Conservation (phyloP, 2,113 vertebrate species). For the Sardina pilchardus region DNA sequence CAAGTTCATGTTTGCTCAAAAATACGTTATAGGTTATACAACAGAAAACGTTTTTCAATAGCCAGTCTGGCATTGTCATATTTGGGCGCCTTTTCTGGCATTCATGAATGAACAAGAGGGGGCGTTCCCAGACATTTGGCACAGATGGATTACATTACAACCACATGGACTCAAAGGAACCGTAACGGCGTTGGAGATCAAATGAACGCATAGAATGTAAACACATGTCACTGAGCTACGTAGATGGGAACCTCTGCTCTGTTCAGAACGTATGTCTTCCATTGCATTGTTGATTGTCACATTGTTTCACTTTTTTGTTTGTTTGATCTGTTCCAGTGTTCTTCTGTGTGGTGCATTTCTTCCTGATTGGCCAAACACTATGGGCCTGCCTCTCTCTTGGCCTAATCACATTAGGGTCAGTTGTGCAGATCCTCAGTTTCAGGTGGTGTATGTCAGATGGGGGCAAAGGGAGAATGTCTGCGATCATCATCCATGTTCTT, state of each 20-base stretch:
- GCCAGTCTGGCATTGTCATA: background rate
- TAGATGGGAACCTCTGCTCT: background rate
- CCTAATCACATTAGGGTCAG: conserved; percentile 68
- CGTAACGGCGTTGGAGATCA: background rate
- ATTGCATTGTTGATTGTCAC: background rate
- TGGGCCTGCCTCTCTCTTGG: conserved; percentile 72
- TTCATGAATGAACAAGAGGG: conserved; percentile 26
- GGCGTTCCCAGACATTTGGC: conserved; percentile 26
- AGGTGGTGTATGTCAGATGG: conserved; percentile 78
- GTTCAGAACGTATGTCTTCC: background rate
- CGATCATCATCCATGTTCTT: conserved; percentile 75
- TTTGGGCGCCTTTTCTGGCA: conserved; percentile 40
- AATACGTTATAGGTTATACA: background rate
- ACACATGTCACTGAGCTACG: background rate
- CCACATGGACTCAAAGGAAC: background rate
- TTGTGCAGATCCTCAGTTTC: conserved; percentile 78
- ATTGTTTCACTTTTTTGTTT: background rate
- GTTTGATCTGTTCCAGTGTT: conserved; percentile 67
- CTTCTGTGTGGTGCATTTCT: conserved; percentile 70
- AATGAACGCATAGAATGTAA: background rate
- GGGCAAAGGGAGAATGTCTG: conserved; percentile 44
- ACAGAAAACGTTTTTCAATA: background rate
- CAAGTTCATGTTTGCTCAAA: background rate
- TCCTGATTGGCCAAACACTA: conserved; percentile 65
- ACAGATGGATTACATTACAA: conserved; percentile 36